Base-by-base conservation (phyloP, 2,797 vertebrate genomes). In the Sebastes hubbsi region DNA sequence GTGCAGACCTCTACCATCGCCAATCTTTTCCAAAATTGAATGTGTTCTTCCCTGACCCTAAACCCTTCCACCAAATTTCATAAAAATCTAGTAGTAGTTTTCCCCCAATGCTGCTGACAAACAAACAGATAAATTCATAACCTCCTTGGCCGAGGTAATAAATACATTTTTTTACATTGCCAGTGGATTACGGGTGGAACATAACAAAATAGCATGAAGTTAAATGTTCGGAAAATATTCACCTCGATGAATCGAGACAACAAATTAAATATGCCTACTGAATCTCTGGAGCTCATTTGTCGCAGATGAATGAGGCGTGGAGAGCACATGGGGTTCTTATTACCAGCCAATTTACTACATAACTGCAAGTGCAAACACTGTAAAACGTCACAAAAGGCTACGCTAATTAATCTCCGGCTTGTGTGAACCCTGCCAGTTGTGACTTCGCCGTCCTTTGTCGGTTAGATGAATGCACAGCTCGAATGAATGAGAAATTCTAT, bases 331-430 rank as follows among this genome's bases (percentile, higher is more conserved):
- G 34, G 60, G 29, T 27, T 81, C 60, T 82, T 77, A 81, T 84
- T 71, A 60, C 54, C 70, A 77, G 71, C 62, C 82, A 77, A 83
- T 84, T 86, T 85, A 81, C 80, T 75, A 72, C 67, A 62, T 61
- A 86, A 82, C 80, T 72, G 73, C 52, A 24, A 56, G 79, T 52
- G 81, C 79, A 84, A 87, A 86, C 81, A 81, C 66, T 70, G 72
- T 77, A 67, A 83, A 81, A 76, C 82, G 58, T 78, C 64, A 85
- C 72, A 74, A 58, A 84, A 79, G 38, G 64, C 67, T 12, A n/a
- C 3, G 1, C 85, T 84, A 82, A 91, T 87, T 88, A 86, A 38
- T 52, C 67, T 71, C 56, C 29, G 27, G 68, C 80, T 70, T 85
- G 70, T 59, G 32, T 63, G 69, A 88, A 73, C 72, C 29, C 60